These are phyloP conservation scores for Erebia epiphron DNA, from an alignment of 2,888 invertebrate species.

Conservation along the genomic window DNA sequence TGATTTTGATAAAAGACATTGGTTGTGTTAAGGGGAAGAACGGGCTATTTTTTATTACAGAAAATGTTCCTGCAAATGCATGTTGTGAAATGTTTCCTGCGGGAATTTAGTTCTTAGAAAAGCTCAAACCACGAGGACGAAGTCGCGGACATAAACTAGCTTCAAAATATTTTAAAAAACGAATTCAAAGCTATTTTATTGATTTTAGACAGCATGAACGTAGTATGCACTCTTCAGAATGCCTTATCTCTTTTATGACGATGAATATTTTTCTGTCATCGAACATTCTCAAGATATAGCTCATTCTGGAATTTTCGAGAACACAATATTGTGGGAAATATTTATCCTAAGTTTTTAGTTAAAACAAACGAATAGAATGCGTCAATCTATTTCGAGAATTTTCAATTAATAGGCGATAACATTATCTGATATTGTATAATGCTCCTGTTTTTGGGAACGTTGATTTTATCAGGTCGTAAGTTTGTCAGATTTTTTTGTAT, in stretches of 20 bases:
- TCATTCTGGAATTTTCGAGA: constrained; percentile 34
- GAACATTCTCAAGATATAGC: constrained; percentile 51
- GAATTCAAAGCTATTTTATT: neutral
- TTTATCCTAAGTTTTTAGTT: constrained; percentile 6
- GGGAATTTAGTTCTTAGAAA: too few species aligned
- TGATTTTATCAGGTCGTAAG: neutral
- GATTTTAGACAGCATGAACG: neutral
- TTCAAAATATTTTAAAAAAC: too few species aligned
- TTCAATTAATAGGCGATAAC: constrained; percentile 7
- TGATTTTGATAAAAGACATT: too few species aligned
- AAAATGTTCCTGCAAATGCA: too few species aligned
- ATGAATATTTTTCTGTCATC: constrained; percentile 59
- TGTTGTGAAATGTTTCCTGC: too few species aligned
- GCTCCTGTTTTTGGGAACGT: constrained; percentile 7
- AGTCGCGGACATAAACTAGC: too few species aligned
- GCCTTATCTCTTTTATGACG: constrained; percentile 65
- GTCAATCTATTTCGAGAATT: constrained; percentile 8
- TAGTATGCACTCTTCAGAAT: constrained; percentile 21
- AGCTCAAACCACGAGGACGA: too few species aligned
- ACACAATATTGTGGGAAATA: constrained; percentile 4
- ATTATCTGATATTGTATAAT: constrained; percentile 9
- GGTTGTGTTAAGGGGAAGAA: too few species aligned
- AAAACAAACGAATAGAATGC: constrained; percentile 40
- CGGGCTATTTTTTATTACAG: too few species aligned
- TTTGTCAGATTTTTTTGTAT: neutral